A percentile compares a stretch with the other conserved stretches of the same genome.
Conservation (phyloP, 2,113 vertebrate species). For the Phoenicopterus ruber region DNA sequence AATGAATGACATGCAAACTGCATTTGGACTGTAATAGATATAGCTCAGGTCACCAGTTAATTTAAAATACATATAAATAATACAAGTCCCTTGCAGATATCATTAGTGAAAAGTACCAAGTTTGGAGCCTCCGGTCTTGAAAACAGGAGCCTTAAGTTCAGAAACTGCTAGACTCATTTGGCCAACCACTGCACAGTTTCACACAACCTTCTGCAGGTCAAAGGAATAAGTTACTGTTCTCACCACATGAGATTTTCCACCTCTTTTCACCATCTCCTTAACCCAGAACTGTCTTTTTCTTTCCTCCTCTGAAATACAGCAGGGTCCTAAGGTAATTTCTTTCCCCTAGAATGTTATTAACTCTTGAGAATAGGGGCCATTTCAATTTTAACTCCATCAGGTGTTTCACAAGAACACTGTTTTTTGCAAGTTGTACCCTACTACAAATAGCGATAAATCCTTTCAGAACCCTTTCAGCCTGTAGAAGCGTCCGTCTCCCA, state of each 20-base stretch:
- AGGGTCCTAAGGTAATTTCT: background rate
- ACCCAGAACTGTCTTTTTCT: background rate
- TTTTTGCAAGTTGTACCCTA: background rate
- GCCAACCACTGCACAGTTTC: background rate
- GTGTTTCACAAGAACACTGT: background rate
- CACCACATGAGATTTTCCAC: background rate
- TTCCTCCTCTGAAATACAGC: background rate
- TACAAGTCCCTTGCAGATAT: background rate
- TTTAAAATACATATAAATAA: conserved; percentile 28
- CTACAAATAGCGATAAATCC: background rate
- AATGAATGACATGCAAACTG: conserved; percentile 42
- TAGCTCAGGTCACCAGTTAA: conserved; percentile 9
- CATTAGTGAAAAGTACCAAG: background rate
- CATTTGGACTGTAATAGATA: conserved; percentile 13
- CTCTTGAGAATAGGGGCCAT: background rate
- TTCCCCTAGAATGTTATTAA: background rate
- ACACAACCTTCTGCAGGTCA: background rate
- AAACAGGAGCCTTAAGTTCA: background rate
- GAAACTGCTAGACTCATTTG: background rate
- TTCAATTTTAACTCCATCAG: background rate
- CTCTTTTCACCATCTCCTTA: background rate
- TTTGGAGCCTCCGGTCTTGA: background rate
- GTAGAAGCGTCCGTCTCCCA: background rate
- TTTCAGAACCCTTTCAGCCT: background rate
- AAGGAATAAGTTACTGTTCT: background rate